phyloP scores from a whole-genome alignment of 2,797 vertebrate genomes.

The Macropus fuliginosus region DNA sequence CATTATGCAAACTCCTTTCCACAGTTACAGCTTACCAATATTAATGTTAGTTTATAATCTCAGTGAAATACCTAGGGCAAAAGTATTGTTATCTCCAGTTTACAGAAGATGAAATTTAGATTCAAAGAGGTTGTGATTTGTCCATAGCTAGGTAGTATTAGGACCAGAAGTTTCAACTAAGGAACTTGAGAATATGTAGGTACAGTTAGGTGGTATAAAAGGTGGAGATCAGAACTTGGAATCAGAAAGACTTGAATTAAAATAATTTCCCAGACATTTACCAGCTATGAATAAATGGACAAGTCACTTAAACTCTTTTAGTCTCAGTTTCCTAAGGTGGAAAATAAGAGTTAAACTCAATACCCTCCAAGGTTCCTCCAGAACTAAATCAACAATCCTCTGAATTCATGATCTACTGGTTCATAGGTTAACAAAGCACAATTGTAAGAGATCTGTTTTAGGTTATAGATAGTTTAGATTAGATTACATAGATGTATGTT shows the following conservation, averaged over 20 bases:
- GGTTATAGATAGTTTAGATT: background rate
- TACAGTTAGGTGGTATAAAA: background rate
- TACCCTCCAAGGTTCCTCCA: background rate
- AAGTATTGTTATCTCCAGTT: background rate
- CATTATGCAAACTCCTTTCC: too few relatives aligned
- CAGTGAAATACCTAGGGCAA: background rate
- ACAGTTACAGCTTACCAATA: background rate
- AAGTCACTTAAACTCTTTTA: background rate
- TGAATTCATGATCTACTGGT: background rate
- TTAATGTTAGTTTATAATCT: background rate
- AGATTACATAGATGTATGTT: background rate
- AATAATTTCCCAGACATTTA: background rate
- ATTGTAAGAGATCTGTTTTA: background rate
- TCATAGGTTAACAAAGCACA: background rate
- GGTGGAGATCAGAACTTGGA: background rate
- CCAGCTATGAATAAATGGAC: background rate
- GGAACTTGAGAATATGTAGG: background rate
- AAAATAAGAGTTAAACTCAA: background rate
- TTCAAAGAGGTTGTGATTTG: background rate
- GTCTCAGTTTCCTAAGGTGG: background rate
- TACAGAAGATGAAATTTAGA: background rate
- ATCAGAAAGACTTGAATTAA: background rate
- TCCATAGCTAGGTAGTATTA: background rate
- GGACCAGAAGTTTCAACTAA: background rate
- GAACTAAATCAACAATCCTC: too few relatives aligned